Evolutionary conservation across 2,888 invertebrate species (phyloP).

Genomic region (Formica aserva): DNA sequence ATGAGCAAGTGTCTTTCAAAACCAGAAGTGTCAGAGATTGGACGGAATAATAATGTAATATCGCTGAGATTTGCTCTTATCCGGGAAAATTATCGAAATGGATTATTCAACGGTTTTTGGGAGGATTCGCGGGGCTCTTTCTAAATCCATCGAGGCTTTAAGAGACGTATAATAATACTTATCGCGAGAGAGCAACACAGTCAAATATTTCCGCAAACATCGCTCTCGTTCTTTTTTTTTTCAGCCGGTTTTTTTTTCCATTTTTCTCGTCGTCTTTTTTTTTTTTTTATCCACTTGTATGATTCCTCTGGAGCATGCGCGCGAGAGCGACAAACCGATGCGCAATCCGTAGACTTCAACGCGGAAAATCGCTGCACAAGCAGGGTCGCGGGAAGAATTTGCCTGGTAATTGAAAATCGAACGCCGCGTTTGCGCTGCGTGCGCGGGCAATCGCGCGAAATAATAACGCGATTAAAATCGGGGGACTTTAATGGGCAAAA

Average conservation of each 20-base stretch:
- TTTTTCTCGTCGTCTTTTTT: not conserved
- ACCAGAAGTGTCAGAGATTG: not conserved
- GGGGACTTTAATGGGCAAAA: conserved; percentile 48
- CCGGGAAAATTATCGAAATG: not conserved
- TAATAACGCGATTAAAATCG: conserved; percentile 51
- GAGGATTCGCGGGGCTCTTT: too few species aligned
- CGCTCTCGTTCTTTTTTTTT: not conserved
- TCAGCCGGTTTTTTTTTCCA: not conserved
- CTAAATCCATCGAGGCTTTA: too few species aligned
- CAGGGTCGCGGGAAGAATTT: conserved; percentile 49
- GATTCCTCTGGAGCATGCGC: conserved; percentile 40
- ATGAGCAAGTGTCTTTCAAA: not conserved
- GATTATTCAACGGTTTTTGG: conserved; percentile 1
- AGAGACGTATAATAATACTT: not conserved
- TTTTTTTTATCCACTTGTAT: conserved; percentile 2
- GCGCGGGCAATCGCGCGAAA: conserved; percentile 42
- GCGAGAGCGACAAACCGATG: conserved; percentile 31
- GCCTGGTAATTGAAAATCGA: conserved; percentile 55
- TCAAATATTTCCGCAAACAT: not conserved
- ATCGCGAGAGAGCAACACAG: not conserved
- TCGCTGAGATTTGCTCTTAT: not conserved
- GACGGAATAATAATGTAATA: not conserved
- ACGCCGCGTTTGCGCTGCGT: conserved; percentile 35
- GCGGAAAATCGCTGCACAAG: conserved; percentile 56
- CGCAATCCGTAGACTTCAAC: conserved; percentile 54